These are phyloP conservation scores for Drosophila meridionalis DNA, from an alignment of 2,888 invertebrate genomes.

Conservation along the genomic window DNA sequence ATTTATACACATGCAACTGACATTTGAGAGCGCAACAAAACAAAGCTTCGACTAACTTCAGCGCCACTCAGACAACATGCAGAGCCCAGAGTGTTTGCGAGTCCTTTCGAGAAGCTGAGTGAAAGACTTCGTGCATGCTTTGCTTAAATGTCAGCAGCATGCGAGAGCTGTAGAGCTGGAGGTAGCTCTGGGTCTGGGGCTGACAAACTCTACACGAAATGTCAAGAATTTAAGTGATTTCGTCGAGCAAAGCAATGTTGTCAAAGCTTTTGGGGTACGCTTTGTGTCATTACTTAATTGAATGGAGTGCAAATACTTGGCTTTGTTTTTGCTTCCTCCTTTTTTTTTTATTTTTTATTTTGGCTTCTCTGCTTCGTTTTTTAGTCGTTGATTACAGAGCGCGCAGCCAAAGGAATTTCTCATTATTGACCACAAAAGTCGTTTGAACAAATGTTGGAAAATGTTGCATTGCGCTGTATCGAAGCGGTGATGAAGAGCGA, in stretches of 20 bases:
- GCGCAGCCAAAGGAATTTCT: conserved; percentile 72
- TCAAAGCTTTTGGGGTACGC: conserved; percentile 42
- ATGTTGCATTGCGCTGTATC: conserved; percentile 52
- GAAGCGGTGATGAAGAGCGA: conserved; percentile 11
- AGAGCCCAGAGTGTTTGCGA: conserved; percentile 28
- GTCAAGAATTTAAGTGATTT: conserved; percentile 74
- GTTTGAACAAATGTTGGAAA: conserved; percentile 57
- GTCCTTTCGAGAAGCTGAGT: conserved; percentile 29
- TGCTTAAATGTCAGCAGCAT: conserved; percentile 49
- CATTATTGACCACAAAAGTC: conserved; percentile 77
- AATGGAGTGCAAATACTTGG: conserved; percentile 72
- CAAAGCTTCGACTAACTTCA: conserved; percentile 40
- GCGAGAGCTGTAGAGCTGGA: conserved; percentile 1
- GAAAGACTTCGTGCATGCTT: conserved; percentile 44
- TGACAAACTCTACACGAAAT: conserved; percentile 30
- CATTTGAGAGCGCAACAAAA: conserved; percentile 58
- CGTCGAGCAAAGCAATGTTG: conserved; percentile 39
- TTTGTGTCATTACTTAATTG: conserved; percentile 71
- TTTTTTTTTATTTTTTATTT: conserved; percentile 12
- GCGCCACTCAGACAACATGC: conserved; percentile 3
- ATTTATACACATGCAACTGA: conserved; percentile 67
- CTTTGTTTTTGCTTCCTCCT: conserved; percentile 41
- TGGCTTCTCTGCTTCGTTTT: conserved; percentile 6
- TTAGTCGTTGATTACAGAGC: conserved; percentile 62
- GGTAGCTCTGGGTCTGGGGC: neutral